Percentiles rank a stretch among this genome's conserved stretches.
phyloP scores from a whole-genome alignment of 2,797 vertebrate species.

The Periophthalmus magnuspinnatus region DNA sequence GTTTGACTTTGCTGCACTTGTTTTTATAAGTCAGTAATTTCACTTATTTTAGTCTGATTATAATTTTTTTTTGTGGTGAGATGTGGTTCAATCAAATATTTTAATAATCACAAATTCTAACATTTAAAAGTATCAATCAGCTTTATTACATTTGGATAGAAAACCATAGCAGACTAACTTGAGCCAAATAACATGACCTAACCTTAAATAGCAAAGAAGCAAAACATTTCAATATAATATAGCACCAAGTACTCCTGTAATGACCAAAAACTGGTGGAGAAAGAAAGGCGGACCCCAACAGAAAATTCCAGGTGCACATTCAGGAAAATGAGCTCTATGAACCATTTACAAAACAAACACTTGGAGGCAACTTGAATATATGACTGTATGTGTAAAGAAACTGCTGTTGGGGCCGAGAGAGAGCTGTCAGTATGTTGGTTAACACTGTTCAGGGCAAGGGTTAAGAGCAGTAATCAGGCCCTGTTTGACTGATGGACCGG shows the following conservation, averaged over 20 bases:
- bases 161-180: constrained; percentile 29
- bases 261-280: constrained; percentile 40
- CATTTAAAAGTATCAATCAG: constrained; percentile 39
- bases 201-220: constrained; percentile 42
- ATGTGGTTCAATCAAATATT: not conserved
- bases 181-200: constrained; percentile 22
- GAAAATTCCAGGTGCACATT: constrained; percentile 49
- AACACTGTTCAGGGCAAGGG: constrained; percentile 60
- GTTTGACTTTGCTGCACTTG: not conserved
- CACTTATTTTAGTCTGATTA: not conserved
- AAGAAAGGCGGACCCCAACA: constrained; percentile 39
- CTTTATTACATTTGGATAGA: constrained; percentile 57
- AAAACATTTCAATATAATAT: constrained; percentile 50
- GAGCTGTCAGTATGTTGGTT: constrained; percentile 49
- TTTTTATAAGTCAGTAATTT: not conserved
- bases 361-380: constrained; percentile 30
- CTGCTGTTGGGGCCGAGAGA: constrained; percentile 37
- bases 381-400: constrained; percentile 53
- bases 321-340: constrained; percentile 57
- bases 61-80: not conserved
- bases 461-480: constrained; percentile 71
- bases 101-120: constrained; percentile 21
- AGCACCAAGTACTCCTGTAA: constrained; percentile 44
- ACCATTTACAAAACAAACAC: constrained; percentile 67
- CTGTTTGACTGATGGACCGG: constrained; percentile 63